These are phyloP conservation scores for Phalanger gymnotis DNA, from an alignment of 2,797 vertebrate species.

Conservation along the genomic window DNA sequence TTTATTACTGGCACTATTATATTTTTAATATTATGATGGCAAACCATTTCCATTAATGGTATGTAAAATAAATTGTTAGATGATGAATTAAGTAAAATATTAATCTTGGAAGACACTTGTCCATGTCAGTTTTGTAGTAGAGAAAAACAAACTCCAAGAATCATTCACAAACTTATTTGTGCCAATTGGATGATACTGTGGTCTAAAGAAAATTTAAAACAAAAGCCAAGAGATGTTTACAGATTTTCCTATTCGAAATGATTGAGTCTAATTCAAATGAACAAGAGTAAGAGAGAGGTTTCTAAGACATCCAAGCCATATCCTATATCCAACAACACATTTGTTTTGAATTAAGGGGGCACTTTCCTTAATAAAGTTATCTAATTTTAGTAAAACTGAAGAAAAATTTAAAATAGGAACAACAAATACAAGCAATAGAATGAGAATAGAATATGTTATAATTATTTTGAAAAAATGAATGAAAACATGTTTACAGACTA, in stretches of 20 bases:
- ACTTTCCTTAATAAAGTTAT: slow-evolving; percentile 77
- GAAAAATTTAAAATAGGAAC: slow-evolving; percentile 68
- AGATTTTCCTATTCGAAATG: slow-evolving; percentile 70
- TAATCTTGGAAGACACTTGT: slow-evolving; percentile 66
- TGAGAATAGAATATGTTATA: too few relatives aligned
- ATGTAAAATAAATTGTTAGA: slow-evolving; percentile 49
- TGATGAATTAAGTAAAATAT: slow-evolving; percentile 70
- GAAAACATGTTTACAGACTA: slow-evolving; percentile 70
- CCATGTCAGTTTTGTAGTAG: slow-evolving; percentile 52
- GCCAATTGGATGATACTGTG: neutral
- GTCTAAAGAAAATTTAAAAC: slow-evolving; percentile 40
- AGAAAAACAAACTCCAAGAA: slow-evolving; percentile 46
- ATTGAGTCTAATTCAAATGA: slow-evolving; percentile 62
- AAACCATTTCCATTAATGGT: slow-evolving; percentile 61
- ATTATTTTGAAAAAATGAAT: slow-evolving; percentile 71
- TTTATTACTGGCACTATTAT: slow-evolving; percentile 74
- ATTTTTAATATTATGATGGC: slow-evolving; percentile 71
- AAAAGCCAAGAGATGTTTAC: slow-evolving; percentile 62
- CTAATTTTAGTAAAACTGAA: slow-evolving; percentile 75
- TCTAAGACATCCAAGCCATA: slow-evolving; percentile 51
- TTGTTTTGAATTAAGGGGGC: slow-evolving; percentile 77
- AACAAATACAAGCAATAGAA: slow-evolving; percentile 57
- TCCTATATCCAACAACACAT: slow-evolving; percentile 72
- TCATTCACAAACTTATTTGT: slow-evolving; percentile 55
- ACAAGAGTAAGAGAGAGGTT: slow-evolving; percentile 53